A percentile compares a stretch with the other conserved stretches of the same genome.
phyloP scores from a whole-genome alignment of 2,113 vertebrate genomes.

The Nannospalax galili region DNA sequence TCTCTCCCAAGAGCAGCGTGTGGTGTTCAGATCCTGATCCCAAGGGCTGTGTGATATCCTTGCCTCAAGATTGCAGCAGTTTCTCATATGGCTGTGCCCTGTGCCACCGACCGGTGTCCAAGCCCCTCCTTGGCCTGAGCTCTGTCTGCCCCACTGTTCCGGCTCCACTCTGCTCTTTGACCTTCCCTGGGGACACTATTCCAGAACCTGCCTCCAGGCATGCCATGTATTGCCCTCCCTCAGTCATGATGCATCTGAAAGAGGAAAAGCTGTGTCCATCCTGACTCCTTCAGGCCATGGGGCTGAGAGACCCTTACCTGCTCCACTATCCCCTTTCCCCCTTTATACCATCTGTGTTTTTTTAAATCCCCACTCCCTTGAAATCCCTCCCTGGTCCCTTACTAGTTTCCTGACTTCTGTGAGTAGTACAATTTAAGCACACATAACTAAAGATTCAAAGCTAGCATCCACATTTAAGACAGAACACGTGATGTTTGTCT shows the following conservation, averaged over 20 bases:
- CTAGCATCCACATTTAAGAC: background rate
- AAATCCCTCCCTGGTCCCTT: background rate
- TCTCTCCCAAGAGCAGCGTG: constrained; percentile 69
- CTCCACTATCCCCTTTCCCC: background rate
- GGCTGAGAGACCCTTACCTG: background rate
- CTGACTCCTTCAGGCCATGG: background rate
- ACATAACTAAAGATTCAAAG: background rate
- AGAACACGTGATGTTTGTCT: background rate
- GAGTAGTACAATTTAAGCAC: background rate
- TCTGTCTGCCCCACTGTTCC: constrained; percentile 40
- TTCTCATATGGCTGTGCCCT: background rate
- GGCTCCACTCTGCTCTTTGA: constrained; percentile 67
- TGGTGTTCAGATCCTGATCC: constrained; percentile 75
- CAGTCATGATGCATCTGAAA: background rate
- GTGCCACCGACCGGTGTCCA: background rate
- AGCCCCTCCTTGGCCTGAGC: background rate
- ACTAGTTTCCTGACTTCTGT: background rate
- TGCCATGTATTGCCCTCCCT: background rate
- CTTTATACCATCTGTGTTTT: too few relatives aligned
- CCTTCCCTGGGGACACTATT: background rate
- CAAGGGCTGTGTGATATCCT: constrained; percentile 57
- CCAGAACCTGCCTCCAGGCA: constrained; percentile 2
- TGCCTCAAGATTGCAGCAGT: constrained; percentile 50
- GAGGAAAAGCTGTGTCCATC: background rate
- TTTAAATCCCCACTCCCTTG: background rate